A percentile compares a stretch with the other conserved stretches of the same genome.
Evolutionary conservation across 1,140 invertebrate species (phyloP).

Genomic region (Metopolophium dirhodum): DNA sequence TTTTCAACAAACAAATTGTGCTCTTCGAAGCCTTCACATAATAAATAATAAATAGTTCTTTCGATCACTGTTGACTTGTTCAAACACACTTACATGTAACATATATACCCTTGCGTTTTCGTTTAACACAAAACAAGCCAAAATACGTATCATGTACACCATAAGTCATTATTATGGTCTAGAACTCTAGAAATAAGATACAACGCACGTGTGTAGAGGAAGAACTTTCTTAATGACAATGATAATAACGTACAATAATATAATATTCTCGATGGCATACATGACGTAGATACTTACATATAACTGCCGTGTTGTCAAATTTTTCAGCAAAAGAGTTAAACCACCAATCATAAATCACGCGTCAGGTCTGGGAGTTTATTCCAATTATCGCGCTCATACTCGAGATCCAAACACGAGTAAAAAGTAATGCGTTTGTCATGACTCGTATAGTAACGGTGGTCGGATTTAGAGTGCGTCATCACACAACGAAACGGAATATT

Average conservation of each 20-base stretch:
- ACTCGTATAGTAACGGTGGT: background rate
- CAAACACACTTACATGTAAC: background rate
- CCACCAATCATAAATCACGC: background rate
- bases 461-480: background rate
- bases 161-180: background rate
- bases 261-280: background rate
- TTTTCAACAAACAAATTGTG: background rate
- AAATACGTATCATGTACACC: background rate
- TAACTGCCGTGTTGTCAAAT: background rate
- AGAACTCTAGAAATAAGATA: background rate
- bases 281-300: background rate
- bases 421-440: background rate
- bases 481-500: background rate
- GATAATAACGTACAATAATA: background rate
- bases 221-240: background rate
- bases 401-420: background rate
- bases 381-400: background rate
- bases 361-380: background rate
- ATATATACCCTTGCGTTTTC: background rate
- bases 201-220: background rate
- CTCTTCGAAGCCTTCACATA: no score
- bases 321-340: background rate
- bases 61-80: background rate
- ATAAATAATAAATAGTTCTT: no score
- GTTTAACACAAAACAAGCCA: background rate